Percentiles rank a stretch among this genome's conserved stretches.
Evolutionary conservation across 2,888 invertebrate species (phyloP).

Genomic region (Melipona beecheii): DNA sequence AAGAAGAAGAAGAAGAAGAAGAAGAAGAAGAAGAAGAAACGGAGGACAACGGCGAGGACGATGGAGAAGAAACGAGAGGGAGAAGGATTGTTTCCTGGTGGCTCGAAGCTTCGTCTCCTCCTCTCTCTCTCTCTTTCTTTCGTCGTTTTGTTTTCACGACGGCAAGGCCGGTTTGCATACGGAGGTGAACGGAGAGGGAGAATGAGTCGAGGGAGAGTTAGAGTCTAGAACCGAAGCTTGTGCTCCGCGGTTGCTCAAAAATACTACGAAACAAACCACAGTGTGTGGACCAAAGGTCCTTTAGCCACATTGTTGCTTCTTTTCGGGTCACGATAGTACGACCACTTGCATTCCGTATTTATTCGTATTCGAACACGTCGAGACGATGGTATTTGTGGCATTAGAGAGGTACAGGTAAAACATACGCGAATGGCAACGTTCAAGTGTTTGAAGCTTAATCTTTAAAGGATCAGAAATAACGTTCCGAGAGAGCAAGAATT

Average conservation of each 20-base stretch:
- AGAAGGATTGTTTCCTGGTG: conserved; percentile 76
- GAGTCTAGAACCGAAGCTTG: conserved; percentile 36
- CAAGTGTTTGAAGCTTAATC: no score
- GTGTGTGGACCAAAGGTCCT: neutral
- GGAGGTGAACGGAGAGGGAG: conserved; percentile 52
- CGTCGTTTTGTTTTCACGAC: conserved; percentile 73
- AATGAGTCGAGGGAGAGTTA: conserved; percentile 39
- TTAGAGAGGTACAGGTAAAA: no score
- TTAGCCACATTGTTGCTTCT: conserved; percentile 25
- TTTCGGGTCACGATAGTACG: neutral
- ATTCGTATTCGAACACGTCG: neutral
- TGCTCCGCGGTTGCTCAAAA: conserved; percentile 58
- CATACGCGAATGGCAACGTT: no score
- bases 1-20: conserved; percentile 44
- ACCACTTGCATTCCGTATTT: neutral
- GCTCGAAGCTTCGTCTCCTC: conserved; percentile 58
- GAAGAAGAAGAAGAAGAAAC: conserved; percentile 49
- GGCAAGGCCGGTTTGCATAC: conserved; percentile 79
- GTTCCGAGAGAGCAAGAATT: no score
- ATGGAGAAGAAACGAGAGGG: conserved; percentile 49
- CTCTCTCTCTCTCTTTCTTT: conserved; percentile 32
- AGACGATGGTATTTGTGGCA: neutral
- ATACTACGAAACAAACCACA: conserved; percentile 26
- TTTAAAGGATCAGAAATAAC: no score
- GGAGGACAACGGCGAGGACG: conserved; percentile 50